Percentiles rank a stretch among this genome's conserved stretches.
phyloP scores from a whole-genome alignment of 2,888 invertebrate species.

The Rugalucina vietnamica region DNA sequence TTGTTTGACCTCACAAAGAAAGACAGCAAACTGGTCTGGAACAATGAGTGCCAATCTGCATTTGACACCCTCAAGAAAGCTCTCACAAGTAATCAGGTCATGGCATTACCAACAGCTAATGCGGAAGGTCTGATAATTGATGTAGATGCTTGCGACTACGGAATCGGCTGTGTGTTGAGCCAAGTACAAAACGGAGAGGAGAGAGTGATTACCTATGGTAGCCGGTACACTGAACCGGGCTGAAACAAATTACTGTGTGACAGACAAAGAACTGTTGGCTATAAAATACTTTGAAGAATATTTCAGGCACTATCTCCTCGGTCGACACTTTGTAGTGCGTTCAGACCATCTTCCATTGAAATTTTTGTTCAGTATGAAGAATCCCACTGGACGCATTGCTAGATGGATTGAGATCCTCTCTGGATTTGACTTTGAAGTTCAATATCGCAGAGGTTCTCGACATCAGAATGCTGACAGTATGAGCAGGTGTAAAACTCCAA shows the following conservation, averaged over 20 bases:
- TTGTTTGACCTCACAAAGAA: slow-evolving; percentile 21
- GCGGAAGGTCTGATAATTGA: slow-evolving; percentile 39
- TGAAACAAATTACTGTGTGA: slow-evolving; percentile 25
- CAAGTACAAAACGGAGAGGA: slow-evolving; percentile 42
- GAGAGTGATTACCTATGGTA: slow-evolving; percentile 41
- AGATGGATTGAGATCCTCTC: slow-evolving; percentile 31
- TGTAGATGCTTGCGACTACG: slow-evolving; percentile 43
- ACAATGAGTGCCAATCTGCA: slow-evolving; percentile 22
- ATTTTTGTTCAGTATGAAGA: slow-evolving; percentile 17
- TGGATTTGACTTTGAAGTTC: slow-evolving; percentile 9
- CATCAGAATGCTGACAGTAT: slow-evolving; percentile 27
- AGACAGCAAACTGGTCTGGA: slow-evolving; percentile 27
- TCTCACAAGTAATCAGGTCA: slow-evolving; percentile 30
- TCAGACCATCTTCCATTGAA: slow-evolving; percentile 19
- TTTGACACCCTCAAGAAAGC: slow-evolving; percentile 31
- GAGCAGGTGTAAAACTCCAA: slow-evolving; percentile 17
- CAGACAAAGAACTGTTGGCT: slow-evolving; percentile 24
- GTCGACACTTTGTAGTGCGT: slow-evolving; percentile 6
- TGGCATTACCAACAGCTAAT: slow-evolving; percentile 31
- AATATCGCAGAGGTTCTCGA: slow-evolving; percentile 9
- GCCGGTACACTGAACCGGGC: slow-evolving; percentile 16
- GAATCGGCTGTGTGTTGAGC: slow-evolving; percentile 50
- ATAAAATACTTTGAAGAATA: slow-evolving; percentile 29
- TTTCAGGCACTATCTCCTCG: slow-evolving; percentile 15
- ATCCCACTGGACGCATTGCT: slow-evolving; percentile 20